Conservation (phyloP, 1,140 invertebrate genomes). For the Mylabris phalerata region DNA sequence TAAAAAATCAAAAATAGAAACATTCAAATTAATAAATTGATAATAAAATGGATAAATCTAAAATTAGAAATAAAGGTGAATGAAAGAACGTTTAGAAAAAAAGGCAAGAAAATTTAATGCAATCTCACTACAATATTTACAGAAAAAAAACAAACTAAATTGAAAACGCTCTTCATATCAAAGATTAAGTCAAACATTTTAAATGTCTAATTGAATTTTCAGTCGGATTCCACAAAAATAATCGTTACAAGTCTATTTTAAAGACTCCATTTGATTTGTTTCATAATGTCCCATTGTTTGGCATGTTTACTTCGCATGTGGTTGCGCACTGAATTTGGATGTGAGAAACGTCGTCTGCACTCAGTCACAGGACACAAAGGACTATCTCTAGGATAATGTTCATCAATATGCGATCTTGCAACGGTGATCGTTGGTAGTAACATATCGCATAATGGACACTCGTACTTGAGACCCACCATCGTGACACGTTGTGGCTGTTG, state of each 20-base stretch:
- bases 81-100: conserved; percentile 2
- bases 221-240: not conserved
- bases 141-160: no score
- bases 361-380: conserved; percentile 66
- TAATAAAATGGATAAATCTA: no score
- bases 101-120: conserved; percentile 3
- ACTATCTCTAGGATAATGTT: conserved; percentile 75
- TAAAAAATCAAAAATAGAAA: conserved; percentile 39
- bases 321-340: conserved; percentile 76
- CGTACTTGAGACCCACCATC: conserved; percentile 40
- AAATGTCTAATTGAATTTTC: conserved; percentile 8
- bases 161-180: no score
- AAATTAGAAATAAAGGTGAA: not conserved
- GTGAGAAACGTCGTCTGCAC: conserved; percentile 66
- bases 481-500: conserved; percentile 1
- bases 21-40: not conserved
- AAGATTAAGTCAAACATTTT: conserved; percentile 11
- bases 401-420: conserved; percentile 65
- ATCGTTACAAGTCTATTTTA: conserved; percentile 4
- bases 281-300: conserved; percentile 71
- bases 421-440: conserved; percentile 55
- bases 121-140: conserved; percentile 10
- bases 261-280: conserved; percentile 65
- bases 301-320: conserved; percentile 77
- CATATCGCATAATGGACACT: conserved; percentile 64